phyloP scores from a whole-genome alignment of 1,140 invertebrate genomes.

The Polypedilum pembai region DNA sequence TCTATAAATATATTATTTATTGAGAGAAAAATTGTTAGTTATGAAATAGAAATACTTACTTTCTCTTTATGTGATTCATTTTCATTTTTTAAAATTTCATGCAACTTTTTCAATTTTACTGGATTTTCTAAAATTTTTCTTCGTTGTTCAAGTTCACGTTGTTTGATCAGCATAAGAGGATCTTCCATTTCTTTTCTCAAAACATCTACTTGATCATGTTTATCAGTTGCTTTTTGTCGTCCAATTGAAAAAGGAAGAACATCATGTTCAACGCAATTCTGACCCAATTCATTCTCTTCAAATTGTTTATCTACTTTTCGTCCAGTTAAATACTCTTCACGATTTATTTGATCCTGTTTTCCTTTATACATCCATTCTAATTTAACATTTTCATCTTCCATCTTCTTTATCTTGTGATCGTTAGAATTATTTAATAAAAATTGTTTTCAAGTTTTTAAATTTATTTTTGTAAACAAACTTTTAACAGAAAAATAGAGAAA shows the following conservation, averaged over 20 bases:
- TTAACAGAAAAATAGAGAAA: background rate
- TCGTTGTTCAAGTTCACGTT: slow-evolving; percentile 73
- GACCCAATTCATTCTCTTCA: slow-evolving; percentile 55
- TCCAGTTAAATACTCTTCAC: slow-evolving; percentile 87
- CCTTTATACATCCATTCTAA: slow-evolving; percentile 90
- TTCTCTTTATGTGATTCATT: slow-evolving; percentile 45
- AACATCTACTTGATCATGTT: slow-evolving; percentile 65
- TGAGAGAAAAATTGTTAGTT: slow-evolving; percentile 43
- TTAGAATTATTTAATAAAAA: background rate
- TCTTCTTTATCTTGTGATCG: background rate
- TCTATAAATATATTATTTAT: slow-evolving; percentile 46
- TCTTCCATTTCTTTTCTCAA: slow-evolving; percentile 81
- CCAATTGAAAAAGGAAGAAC: slow-evolving; percentile 67
- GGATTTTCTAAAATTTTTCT: slow-evolving; percentile 79
- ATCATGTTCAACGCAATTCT: slow-evolving; percentile 67
- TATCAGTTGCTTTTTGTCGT: slow-evolving; percentile 36
- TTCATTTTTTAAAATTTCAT: slow-evolving; percentile 63
- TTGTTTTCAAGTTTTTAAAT: background rate
- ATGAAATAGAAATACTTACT: slow-evolving; percentile 40
- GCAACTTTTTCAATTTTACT: slow-evolving; percentile 75
- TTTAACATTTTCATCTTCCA: slow-evolving; percentile 50
- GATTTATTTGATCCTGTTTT: slow-evolving; percentile 48
- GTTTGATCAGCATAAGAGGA: slow-evolving; percentile 76
- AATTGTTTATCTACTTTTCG: slow-evolving; percentile 78
- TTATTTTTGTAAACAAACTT: background rate